Conservation (phyloP, 2,797 vertebrate species). For the Smutsia gigantea region DNA sequence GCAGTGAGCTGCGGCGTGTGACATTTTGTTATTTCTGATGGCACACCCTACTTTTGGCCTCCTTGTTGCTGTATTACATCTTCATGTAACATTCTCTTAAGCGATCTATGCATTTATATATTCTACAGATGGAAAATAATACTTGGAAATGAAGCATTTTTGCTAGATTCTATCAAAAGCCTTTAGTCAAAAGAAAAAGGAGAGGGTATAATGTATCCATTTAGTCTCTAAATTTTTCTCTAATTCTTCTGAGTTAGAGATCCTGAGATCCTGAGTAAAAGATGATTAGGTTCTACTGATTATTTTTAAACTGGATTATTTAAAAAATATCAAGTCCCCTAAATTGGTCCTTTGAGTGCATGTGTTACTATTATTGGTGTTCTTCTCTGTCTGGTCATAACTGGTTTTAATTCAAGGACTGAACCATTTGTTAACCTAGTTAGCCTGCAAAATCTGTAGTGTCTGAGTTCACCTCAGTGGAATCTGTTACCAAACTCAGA, state of each 20-base stretch:
- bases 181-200: not conserved
- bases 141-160: not conserved
- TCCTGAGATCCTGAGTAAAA: not conserved
- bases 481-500: constrained; percentile 48
- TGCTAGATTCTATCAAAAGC: not conserved
- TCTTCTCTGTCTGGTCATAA: not conserved
- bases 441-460: constrained; percentile 2
- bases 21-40: not conserved
- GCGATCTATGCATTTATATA: not conserved
- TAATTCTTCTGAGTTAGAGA: not conserved
- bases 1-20: rapidly evolving
- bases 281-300: not conserved
- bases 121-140: not conserved
- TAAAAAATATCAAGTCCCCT: not conserved
- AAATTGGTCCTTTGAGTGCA: not conserved
- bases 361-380: not conserved
- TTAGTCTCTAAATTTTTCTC: not conserved
- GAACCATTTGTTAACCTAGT: constrained; percentile 37
- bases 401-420: constrained; percentile 8
- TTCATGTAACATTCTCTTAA: not conserved
- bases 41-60: not conserved
- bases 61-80: not conserved
- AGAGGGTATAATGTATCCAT: not conserved
- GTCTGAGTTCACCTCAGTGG: constrained; percentile 40
- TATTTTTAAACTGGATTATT: not conserved